phyloP scores from a whole-genome alignment of 2,113 vertebrate genomes.

The Lasiurus cinereus region DNA sequence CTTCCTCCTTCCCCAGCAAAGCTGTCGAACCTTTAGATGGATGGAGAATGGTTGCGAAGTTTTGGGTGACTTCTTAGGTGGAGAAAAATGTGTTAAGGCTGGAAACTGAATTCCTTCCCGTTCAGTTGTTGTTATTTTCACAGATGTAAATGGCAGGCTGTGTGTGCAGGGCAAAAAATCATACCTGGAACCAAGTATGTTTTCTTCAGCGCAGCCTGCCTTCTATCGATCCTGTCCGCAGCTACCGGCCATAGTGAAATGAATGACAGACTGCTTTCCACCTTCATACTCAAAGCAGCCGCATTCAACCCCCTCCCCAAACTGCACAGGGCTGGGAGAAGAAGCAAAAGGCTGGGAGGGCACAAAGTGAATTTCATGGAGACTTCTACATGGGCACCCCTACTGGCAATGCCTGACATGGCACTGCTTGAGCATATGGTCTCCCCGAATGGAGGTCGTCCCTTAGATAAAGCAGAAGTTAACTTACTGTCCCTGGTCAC shows the following conservation, averaged over 20 bases:
- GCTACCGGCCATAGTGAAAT: neutral
- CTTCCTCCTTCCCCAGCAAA: neutral
- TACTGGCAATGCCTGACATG: fast-evolving
- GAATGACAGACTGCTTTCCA: neutral
- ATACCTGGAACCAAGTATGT: neutral
- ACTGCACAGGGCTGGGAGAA: neutral
- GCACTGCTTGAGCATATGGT: neutral
- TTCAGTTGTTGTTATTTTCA: neutral
- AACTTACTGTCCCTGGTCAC: neutral
- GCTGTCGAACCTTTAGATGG: neutral
- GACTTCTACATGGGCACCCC: neutral
- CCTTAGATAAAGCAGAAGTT: neutral
- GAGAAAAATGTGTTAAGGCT: neutral
- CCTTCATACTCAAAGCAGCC: neutral
- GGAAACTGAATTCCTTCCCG: neutral
- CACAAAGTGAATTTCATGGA: neutral
- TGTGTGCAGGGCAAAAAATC: constrained; percentile 15
- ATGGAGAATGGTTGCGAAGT: neutral
- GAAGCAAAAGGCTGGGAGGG: neutral
- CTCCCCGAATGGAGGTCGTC: neutral
- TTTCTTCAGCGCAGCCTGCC: neutral
- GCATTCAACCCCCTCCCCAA: neutral
- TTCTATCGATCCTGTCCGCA: neutral
- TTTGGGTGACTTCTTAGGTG: neutral
- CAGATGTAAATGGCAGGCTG: neutral